Base-by-base conservation (phyloP, 2,113 vertebrate species). In the Rhabdornis inornatus region DNA sequence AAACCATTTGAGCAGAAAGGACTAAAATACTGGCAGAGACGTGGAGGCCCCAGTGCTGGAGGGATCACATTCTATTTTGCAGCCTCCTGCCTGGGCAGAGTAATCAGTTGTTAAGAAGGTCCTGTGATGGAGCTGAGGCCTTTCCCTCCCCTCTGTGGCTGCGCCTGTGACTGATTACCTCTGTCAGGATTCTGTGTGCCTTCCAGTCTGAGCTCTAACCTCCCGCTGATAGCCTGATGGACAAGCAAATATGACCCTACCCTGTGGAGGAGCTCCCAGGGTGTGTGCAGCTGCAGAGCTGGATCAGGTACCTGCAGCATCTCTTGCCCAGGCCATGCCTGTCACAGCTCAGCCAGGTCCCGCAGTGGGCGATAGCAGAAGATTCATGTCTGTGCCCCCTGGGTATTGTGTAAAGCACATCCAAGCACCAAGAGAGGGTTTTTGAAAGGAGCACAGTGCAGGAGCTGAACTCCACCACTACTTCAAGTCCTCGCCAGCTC, bases 311-410 rank as follows among this genome's bases (percentile, higher is more conserved):
- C 59, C 72, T 1, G 0, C 84, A 74, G 44, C 59, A n/a, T 55
- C 52, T 76, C 44, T 33, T 33, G 33, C 53, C 28, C 7, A 1
- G 49, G 16, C 53, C 33, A 5, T 64, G 75, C 30, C 22, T 2
- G 0, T 64, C 44, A 12, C 1, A 0, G 59, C 59, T 83, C 57
- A 70, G 65, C 37, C 1, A 1, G 17, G n/a, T 92, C 25, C 59
- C 0, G 0, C 8, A 27, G 31, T 44, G 53, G n/a, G 24, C 0
- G 0, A 17, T 83, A n/a, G 18, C 57, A 91, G 75, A 79, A 60
- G 55, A 47, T 87, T 74, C 0, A 23, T 83, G 59, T 90, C 70
- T 60, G 57, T 83, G 74, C 66, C 50, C 66, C 50, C 45, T 52
- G 52, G 4, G 6, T 90, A 47, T 78, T 70, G 61, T 25, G 35